Percentiles rank a stretch among this genome's conserved stretches.
These are phyloP conservation scores for Trichonephila clavipes DNA, from an alignment of 1,140 invertebrate species.

Conservation along the genomic window DNA sequence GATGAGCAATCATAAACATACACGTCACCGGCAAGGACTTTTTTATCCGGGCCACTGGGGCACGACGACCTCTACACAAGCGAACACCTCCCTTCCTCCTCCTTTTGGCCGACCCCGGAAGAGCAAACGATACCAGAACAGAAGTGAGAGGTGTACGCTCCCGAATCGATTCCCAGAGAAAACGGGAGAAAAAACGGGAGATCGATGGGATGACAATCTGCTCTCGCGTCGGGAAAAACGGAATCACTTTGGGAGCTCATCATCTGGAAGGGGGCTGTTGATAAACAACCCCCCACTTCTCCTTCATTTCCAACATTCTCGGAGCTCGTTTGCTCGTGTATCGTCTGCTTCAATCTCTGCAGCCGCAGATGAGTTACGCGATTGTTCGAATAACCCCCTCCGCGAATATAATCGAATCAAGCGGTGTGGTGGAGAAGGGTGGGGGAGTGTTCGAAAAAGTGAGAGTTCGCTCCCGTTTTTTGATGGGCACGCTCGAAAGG, in stretches of 20 bases:
- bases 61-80: neutral
- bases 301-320: neutral
- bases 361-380: conserved; percentile 36
- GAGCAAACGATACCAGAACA: conserved; percentile 1
- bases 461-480: neutral
- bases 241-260: conserved; percentile 33
- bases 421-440: too few relatives aligned
- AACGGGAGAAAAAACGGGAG: neutral
- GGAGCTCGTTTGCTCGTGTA: neutral
- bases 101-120: neutral
- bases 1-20: neutral
- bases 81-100: neutral
- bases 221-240: conserved; percentile 32
- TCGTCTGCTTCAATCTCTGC: conserved; percentile 35
- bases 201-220: conserved; percentile 25
- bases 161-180: neutral
- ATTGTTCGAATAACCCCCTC: conserved; percentile 25
- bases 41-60: neutral
- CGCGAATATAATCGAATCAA: neutral
- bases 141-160: neutral
- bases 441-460: neutral
- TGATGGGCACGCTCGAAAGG: neutral
- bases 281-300: conserved; percentile 4
- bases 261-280: conserved; percentile 28
- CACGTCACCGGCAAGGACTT: neutral